Conservation (phyloP, 2,888 invertebrate species). For the Nezara viridula region DNA sequence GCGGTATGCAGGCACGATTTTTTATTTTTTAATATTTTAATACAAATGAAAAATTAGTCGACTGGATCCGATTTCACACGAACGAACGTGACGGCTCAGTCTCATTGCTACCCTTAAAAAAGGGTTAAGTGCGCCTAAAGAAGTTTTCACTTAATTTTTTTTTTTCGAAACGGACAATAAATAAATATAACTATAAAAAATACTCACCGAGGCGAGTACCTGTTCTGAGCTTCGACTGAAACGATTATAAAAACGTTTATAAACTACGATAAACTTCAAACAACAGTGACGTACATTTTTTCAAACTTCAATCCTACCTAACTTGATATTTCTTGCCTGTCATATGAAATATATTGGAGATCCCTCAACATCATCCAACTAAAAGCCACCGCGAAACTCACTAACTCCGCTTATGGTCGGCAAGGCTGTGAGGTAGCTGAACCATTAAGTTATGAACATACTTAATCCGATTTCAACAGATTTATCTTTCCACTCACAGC, state of each 20-base stretch:
- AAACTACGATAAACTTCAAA: background rate
- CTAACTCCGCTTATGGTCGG: background rate
- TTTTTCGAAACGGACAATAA: no score
- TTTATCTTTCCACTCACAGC: background rate
- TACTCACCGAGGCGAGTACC: no score
- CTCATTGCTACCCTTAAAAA: no score
- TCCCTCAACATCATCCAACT: background rate
- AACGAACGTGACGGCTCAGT: no score
- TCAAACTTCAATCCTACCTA: background rate
- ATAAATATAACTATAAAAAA: no score
- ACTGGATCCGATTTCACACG: no score
- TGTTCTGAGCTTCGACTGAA: no score
- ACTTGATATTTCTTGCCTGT: background rate
- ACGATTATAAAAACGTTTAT: background rate
- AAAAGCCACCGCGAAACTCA: background rate
- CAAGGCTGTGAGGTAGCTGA: background rate
- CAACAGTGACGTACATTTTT: background rate
- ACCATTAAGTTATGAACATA: background rate
- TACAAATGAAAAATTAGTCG: no score
- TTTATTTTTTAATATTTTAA: no score
- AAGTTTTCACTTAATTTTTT: no score
- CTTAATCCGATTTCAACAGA: slow-evolving; percentile 21
- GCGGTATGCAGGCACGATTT: no score
- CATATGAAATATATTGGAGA: background rate
- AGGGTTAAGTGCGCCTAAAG: no score